Evolutionary conservation across 2,797 vertebrate genomes (phyloP).

Genomic region (Vipera ursinii): DNA sequence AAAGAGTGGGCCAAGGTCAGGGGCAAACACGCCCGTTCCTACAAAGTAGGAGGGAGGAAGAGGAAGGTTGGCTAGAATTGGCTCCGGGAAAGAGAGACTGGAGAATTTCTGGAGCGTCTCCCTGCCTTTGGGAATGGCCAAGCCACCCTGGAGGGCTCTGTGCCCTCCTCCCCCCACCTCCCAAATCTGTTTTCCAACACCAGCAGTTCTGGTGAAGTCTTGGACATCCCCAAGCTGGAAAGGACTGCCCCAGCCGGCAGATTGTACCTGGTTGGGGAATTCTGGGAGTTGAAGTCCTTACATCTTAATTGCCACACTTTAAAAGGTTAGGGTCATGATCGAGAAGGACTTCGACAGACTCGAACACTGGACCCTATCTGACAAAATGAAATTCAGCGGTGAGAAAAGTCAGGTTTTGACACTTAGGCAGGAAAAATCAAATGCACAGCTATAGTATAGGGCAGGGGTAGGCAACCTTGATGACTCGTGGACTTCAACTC

Average conservation of each 20-base stretch:
- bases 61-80: background rate
- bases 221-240: background rate
- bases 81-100: background rate
- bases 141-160: background rate
- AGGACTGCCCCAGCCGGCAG: too few species aligned
- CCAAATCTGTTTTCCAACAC: background rate
- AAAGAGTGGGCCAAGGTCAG: conserved; percentile 11
- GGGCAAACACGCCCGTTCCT: background rate
- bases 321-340: too few species aligned
- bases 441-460: too few species aligned
- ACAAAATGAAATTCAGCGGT: too few species aligned
- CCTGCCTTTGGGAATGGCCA: background rate
- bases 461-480: too few species aligned
- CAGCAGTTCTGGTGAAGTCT: background rate
- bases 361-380: too few species aligned
- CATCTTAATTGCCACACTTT: too few species aligned
- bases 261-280: background rate
- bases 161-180: background rate
- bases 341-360: too few species aligned
- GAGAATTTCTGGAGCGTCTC: background rate
- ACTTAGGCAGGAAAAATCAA: too few species aligned
- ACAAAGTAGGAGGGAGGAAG: background rate
- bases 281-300: background rate
- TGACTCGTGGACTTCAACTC: too few species aligned
- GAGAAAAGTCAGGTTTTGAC: too few species aligned